phyloP scores from a whole-genome alignment of 2,888 invertebrate species.

The Synanthedon formicaeformis region DNA sequence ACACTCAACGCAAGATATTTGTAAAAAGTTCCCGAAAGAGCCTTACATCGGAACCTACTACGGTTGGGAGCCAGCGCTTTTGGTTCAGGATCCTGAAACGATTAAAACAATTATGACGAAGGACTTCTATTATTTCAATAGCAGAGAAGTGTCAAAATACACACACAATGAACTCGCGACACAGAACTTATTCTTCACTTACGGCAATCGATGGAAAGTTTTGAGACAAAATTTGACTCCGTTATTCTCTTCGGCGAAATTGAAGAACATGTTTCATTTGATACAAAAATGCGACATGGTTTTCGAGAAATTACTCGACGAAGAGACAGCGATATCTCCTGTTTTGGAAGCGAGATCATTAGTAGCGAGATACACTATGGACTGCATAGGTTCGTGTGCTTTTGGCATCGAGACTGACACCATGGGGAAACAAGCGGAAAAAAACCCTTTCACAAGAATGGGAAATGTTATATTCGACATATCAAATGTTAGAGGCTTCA shows the following conservation, averaged over 20 bases:
- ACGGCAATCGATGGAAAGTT: slow-evolving; percentile 44
- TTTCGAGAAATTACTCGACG: slow-evolving; percentile 27
- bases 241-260: slow-evolving; percentile 40
- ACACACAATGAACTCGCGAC: slow-evolving; percentile 24
- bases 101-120: slow-evolving; percentile 35
- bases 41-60: slow-evolving; percentile 40
- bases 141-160: slow-evolving; percentile 31
- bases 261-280: slow-evolving; percentile 47
- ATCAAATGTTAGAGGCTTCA: slow-evolving; percentile 19
- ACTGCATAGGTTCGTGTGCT: slow-evolving; percentile 32
- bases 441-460: slow-evolving; percentile 26
- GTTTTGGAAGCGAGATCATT: slow-evolving; percentile 22
- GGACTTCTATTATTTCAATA: slow-evolving; percentile 43
- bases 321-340: slow-evolving; percentile 11
- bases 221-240: slow-evolving; percentile 41
- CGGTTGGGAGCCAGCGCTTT: slow-evolving; percentile 40
- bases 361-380: slow-evolving; percentile 36
- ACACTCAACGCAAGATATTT: slow-evolving; percentile 22
- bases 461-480: slow-evolving; percentile 25
- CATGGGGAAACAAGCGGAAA: slow-evolving; percentile 15
- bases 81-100: slow-evolving; percentile 36
- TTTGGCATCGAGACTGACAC: slow-evolving; percentile 40
- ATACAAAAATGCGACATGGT: slow-evolving; percentile 24
- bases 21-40: slow-evolving; percentile 25
- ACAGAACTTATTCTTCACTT: slow-evolving; percentile 27